These are phyloP conservation scores for Sympetrum striolatum DNA, from an alignment of 2,888 invertebrate species.

Conservation along the genomic window DNA sequence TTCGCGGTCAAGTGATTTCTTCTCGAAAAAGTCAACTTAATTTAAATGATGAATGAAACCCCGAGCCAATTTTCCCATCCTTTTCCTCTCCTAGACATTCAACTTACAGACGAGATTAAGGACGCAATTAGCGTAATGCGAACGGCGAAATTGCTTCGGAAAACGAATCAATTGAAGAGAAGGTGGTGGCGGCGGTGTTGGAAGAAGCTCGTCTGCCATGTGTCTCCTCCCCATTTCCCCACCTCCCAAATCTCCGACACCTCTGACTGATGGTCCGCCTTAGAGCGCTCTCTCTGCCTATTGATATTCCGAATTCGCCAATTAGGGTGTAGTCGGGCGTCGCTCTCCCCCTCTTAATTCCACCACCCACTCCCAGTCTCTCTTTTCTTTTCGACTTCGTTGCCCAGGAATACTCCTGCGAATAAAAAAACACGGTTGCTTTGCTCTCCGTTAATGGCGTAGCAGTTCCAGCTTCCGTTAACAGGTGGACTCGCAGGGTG, in stretches of 20 bases:
- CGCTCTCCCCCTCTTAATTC: not conserved
- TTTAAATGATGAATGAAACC: not conserved
- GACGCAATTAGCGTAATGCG: not conserved
- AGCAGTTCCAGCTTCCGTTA: not conserved
- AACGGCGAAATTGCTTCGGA: not conserved
- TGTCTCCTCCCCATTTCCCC: not conserved
- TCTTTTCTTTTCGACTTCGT: not conserved
- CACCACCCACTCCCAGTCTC: not conserved
- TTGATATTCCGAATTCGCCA: conserved; percentile 32
- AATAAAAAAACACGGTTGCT: not conserved
- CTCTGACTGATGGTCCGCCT: conserved; percentile 32
- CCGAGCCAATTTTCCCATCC: not conserved
- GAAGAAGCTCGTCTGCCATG: not conserved
- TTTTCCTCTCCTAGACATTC: not conserved
- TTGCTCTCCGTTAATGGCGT: not conserved
- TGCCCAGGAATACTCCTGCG: not conserved
- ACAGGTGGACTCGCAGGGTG: not conserved
- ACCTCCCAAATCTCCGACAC: not conserved
- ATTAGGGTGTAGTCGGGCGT: not conserved
- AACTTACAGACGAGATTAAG: not conserved
- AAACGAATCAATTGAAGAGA: not conserved
- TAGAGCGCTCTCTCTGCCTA: not conserved
- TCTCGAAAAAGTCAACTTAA: not conserved
- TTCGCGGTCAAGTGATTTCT: not conserved
- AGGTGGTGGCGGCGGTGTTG: not conserved